Base-by-base conservation (phyloP, 2,797 vertebrate genomes). In the Scyliorhinus canicula region DNA sequence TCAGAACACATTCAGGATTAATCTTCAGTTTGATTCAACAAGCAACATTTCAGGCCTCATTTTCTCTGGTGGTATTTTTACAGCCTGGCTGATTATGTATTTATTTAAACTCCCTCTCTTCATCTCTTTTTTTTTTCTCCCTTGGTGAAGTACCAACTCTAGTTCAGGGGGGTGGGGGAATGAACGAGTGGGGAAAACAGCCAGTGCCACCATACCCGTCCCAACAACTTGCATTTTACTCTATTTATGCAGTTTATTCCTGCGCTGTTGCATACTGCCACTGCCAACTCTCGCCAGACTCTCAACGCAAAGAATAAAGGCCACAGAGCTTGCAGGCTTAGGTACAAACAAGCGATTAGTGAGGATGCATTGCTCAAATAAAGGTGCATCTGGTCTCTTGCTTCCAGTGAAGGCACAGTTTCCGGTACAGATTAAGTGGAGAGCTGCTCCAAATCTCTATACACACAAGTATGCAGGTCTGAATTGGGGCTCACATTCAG, bases 21-120 rank as follows among this genome's bases (percentile, higher is more conserved):
- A 40, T 12, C 57, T 91, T 63, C 60, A 65, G 57, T 91, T 82
- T 47, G 24, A 65, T 60, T 65, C 19, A 44, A 44, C 88, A 94
- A 94, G 52, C 71, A n/a, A 50, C 16, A 24, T 74, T 94, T 50
- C 31, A 55, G 52, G 93, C 7, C 44, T 93, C 40, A 50, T 94
- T 74, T 94, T 28, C 65, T 69, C 91, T 71, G 65, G 67, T 94
- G 65, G 91, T 94, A 52, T n/a, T 71, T 94, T 52, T 60, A 31
- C 65, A 74, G 52, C 35, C 47, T 74, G 24, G 52, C 12, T 55
- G 63, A 71, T 71, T 47, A 71, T 71, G 35, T 94, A 94, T 94
- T 94, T 71, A 40, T 74, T 31, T 71, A 74, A 16, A 31, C 2
- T 63, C 19, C 47, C 28, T 3, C 2, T 31, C 35, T 50, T 71